A percentile compares a stretch with the other conserved stretches of the same genome.
Evolutionary conservation across 2,797 vertebrate species (phyloP).

Genomic region (Neomorphus geoffroyi): DNA sequence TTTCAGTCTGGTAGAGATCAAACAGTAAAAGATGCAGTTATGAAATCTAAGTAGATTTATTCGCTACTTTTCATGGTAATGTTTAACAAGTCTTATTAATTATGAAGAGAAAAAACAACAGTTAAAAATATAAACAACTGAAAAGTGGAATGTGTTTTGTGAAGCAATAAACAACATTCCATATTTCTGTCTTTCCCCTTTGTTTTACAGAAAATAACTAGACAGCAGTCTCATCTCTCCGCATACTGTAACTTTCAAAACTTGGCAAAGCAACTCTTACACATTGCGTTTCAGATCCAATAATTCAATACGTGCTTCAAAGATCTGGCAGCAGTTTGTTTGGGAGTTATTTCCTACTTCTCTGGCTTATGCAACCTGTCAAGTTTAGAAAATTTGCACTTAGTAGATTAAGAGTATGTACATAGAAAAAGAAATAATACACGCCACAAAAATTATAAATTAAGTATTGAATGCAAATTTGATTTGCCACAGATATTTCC

Average conservation of each 20-base stretch:
- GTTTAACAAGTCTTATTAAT: background rate
- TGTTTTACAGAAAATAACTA: conserved; percentile 27
- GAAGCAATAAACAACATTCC: background rate
- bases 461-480: conserved; percentile 46
- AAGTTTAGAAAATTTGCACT: conserved; percentile 36
- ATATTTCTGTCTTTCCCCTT: background rate
- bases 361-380: conserved; percentile 32
- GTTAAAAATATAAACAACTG: background rate
- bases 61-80: background rate
- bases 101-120: background rate
- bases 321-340: conserved; percentile 20
- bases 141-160: background rate
- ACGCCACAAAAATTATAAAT: conserved; percentile 25
- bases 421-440: background rate
- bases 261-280: background rate
- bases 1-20: background rate
- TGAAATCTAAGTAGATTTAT: background rate
- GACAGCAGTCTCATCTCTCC: conserved; percentile 7
- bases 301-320: background rate
- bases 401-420: conserved; percentile 14
- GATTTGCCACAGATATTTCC: conserved; percentile 37
- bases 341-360: conserved; percentile 45
- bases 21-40: background rate
- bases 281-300: background rate
- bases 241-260: conserved; percentile 38